Evolutionary conservation across 1,140 invertebrate genomes (phyloP).

Genomic region (Eurosta solidaginis): DNA sequence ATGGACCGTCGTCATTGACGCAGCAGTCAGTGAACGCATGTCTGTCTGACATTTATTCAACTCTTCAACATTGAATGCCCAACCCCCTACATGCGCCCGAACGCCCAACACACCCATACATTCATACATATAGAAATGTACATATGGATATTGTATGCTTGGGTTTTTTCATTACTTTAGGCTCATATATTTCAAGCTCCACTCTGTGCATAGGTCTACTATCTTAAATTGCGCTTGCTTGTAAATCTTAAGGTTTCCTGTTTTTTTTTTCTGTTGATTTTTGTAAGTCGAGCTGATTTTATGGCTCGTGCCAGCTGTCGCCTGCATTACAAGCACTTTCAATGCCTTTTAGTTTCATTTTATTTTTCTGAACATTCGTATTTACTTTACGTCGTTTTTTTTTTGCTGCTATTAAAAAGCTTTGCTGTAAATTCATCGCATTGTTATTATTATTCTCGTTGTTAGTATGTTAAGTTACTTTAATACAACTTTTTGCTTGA

Average conservation of each 20-base stretch:
- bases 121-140: too few species aligned
- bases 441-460: neutral
- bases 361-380: neutral
- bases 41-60: neutral
- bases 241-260: neutral
- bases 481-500: slow-evolving; percentile 10
- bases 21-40: neutral
- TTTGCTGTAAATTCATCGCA: neutral
- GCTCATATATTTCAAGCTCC: neutral
- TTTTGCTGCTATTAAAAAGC: neutral
- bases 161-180: too few species aligned
- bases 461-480: slow-evolving; percentile 1
- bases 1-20: slow-evolving; percentile 22
- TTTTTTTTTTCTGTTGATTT: neutral
- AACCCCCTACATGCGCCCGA: neutral
- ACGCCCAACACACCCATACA: neutral
- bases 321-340: slow-evolving; percentile 21
- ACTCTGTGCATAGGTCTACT: neutral
- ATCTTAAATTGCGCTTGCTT: slow-evolving; percentile 13
- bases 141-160: too few species aligned
- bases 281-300: slow-evolving; percentile 23
- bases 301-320: slow-evolving; percentile 27
- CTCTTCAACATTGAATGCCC: neutral
- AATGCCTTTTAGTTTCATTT: neutral
- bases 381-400: neutral